Base-by-base conservation (phyloP, 1,140 invertebrate genomes). In the Pteromalus puparum region DNA sequence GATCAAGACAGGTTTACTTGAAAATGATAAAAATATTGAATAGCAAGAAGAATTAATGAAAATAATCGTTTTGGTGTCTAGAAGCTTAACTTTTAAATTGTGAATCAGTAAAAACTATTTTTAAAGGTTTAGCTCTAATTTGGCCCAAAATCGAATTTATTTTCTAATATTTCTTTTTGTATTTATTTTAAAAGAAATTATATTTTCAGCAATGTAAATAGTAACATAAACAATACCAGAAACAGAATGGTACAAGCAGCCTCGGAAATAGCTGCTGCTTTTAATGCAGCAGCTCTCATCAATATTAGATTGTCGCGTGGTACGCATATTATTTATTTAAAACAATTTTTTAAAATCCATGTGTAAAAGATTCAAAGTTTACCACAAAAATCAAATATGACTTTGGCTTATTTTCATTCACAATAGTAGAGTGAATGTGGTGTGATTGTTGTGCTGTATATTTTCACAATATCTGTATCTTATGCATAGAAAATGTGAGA, bases 201-300 rank as follows among this genome's bases (percentile, higher is more conserved):
- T 77, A 46, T 70, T 78, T 83, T 80, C 24, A 87, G 86, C 76
- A 86, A 87, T 68, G 78, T 86, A 75, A 79, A 82, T 85, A 82
- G 72, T 68, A 81, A 70, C 34, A 38, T 65, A 79, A 83, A 86
- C 5, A 87, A 72, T 48, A 30, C 61, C 70, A 85, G 86, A 18
- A 81, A 81, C 4, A 85, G 87, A 85, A 76, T 90, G 38, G 90
- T 91, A 13, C 91, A 93, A 84, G 92, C 92, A 79, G 90, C 91
- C 30, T 91, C 92, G 26, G 93, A 92, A 85, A 73, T 81, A 61
- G 94, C 93, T 70, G 93, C 92, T 79, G 92, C 92, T 42, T 90
- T 94, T 10, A 93, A 94, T 53, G 93, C 93, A 18, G 91, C 91
- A 77, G 88, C 88, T n/a, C 87, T 90, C 1, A 90, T 89, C 9